A percentile compares a stretch with the other conserved stretches of the same genome.
Conservation (phyloP, 2,797 vertebrate genomes). For the Sylvia borin region DNA sequence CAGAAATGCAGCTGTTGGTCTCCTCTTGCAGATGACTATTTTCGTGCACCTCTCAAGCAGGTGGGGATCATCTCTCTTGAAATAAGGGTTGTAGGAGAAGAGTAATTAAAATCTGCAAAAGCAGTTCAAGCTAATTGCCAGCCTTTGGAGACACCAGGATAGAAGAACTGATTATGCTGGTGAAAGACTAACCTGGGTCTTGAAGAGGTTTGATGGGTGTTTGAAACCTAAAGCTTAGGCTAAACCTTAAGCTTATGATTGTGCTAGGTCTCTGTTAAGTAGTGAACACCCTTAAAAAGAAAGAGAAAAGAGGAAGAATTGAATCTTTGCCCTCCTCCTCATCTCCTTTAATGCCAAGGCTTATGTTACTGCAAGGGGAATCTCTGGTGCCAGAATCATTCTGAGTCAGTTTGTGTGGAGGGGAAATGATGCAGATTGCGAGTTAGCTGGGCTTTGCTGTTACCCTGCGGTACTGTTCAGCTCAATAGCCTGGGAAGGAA, state of each 20-base stretch:
- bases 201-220: background rate
- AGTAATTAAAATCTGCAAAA: background rate
- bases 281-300: background rate
- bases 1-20: background rate
- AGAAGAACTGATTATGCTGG: background rate
- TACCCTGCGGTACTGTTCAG: background rate
- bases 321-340: background rate
- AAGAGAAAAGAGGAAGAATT: background rate
- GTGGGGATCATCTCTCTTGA: background rate
- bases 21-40: background rate
- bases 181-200: rapidly evolving
- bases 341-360: background rate
- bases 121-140: background rate
- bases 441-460: background rate
- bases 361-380: background rate
- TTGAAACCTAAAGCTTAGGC: background rate
- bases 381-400: background rate
- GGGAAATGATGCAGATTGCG: background rate
- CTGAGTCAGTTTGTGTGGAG: background rate
- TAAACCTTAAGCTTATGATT: background rate
- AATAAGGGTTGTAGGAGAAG: background rate
- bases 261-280: background rate
- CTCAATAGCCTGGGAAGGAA: background rate
- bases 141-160: background rate
- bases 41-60: background rate